Evolutionary conservation across 2,797 vertebrate species (phyloP), one percentile per base, ranked within the genome.

Genomic region (Mycteria americana): DNA sequence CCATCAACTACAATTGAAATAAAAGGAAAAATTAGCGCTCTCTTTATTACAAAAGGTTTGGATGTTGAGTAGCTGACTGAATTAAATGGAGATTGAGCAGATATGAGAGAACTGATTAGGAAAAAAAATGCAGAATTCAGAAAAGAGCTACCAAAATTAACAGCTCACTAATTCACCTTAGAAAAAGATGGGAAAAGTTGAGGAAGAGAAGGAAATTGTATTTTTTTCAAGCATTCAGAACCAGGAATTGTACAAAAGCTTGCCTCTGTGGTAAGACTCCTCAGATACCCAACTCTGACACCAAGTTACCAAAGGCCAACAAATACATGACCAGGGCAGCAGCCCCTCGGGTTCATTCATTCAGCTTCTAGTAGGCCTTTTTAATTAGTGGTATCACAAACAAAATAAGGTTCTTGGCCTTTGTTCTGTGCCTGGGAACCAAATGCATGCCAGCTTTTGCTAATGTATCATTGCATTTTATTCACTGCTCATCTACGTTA

Each of bases 61-160:
- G 75, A 76, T 93, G 89, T 88, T 94, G 81, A 96, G 92, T 92
- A 92, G 86, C 60, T 95, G 92, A 86, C 73, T 88, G 79, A 97
- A 97, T 94, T 96, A 97, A 94, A 97, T 23, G 31, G 73, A 92
- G 81, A 94, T 90, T 76, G 90, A 97, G 85, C 53, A 92, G 76
- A 95, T 84, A 76, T 81, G 73, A 94, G 85, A 93, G 78, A 91
- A 95, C 0, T 96, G 90, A 96, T 91, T 81, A 92, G 79, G 74
- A 88, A 72, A 93, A 87, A 89, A 64, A 92, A 80, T 43, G 78
- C 64, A 78, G 89, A 93, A 93, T 65, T 82, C 84, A 64, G 83
- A 70, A 86, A 84, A 94, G 64, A 62, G 54, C 48, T 53, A 64
- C 43, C 33, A 93, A 95, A 97, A 89, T 89, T 72, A 94, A 82